phyloP scores from a whole-genome alignment of 2,797 vertebrate genomes.

The Naso thynnoides region DNA sequence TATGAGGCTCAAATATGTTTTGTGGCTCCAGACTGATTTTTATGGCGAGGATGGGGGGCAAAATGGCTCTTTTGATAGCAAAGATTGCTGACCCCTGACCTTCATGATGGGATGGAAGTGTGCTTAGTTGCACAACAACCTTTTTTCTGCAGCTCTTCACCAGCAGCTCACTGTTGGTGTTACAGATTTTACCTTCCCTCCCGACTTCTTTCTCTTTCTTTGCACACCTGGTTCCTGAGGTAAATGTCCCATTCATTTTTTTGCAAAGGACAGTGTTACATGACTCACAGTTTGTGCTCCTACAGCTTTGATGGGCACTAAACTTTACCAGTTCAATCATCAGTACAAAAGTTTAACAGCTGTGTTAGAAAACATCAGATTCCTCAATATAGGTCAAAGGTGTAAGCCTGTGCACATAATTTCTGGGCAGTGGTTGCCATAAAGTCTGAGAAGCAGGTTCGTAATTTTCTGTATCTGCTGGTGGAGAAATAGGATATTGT shows the following conservation, averaged over 20 bases:
- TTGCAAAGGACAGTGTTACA: background rate
- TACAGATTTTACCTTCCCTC: background rate
- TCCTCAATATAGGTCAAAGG: background rate
- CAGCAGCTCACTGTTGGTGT: background rate
- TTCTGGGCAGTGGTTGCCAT: too few relatives aligned
- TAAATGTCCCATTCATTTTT: conserved; percentile 2
- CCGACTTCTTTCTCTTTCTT: background rate
- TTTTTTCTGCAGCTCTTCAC: background rate
- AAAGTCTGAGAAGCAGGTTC: background rate
- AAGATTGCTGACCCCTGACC: too few relatives aligned
- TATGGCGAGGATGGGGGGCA: too few relatives aligned
- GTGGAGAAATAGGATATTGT: too few relatives aligned
- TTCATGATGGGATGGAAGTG: background rate
- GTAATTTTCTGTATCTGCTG: background rate
- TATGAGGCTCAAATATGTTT: too few relatives aligned
- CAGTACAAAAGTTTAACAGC: background rate
- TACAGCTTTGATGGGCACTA: background rate
- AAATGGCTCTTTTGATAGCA: too few relatives aligned
- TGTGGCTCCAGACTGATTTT: too few relatives aligned
- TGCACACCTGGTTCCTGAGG: background rate
- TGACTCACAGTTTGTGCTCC: background rate
- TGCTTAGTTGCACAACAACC: background rate
- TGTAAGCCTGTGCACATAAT: too few relatives aligned
- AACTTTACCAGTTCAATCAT: conserved; percentile 1
- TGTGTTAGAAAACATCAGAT: background rate